Percentiles rank a stretch among this genome's conserved stretches.
phyloP scores from a whole-genome alignment of 64 coral and sea anemone genomes.

The Stichodactyla mertensii region DNA sequence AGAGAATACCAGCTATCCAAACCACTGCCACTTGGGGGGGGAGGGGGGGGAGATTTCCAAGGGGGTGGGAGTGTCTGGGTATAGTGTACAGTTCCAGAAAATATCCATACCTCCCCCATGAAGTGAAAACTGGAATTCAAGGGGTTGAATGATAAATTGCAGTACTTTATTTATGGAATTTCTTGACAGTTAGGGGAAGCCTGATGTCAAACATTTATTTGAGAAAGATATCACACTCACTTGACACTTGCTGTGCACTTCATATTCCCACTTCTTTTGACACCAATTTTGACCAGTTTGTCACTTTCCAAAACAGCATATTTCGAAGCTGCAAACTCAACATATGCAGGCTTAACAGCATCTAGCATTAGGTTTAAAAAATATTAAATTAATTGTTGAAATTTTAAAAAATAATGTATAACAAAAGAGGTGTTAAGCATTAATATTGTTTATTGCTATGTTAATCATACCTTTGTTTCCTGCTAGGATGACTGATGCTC shows the following conservation, averaged over 20 bases:
- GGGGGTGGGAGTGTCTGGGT: no score
- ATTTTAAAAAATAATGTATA: background rate
- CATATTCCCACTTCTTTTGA: conserved; percentile 66
- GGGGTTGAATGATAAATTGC: no score
- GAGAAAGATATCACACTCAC: conserved; percentile 31
- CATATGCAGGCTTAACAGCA: conserved; percentile 36
- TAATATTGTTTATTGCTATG: no score
- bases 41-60: no score
- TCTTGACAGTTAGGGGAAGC: no score
- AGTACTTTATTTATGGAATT: no score
- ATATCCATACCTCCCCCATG: no score
- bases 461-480: conserved; percentile 19
- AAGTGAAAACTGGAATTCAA: no score
- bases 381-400: background rate
- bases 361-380: background rate
- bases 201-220: background rate
- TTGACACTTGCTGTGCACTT: conserved; percentile 70
- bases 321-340: conserved; percentile 88
- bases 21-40: no score
- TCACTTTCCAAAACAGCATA: conserved; percentile 90
- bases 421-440: no score
- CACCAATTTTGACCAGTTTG: conserved; percentile 79
- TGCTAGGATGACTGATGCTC: conserved; percentile 36
- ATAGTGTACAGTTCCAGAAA: no score
- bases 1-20: no score